These are phyloP conservation scores for Stigmatopora argus DNA, from an alignment of 2,113 vertebrate genomes.

Conservation along the genomic window DNA sequence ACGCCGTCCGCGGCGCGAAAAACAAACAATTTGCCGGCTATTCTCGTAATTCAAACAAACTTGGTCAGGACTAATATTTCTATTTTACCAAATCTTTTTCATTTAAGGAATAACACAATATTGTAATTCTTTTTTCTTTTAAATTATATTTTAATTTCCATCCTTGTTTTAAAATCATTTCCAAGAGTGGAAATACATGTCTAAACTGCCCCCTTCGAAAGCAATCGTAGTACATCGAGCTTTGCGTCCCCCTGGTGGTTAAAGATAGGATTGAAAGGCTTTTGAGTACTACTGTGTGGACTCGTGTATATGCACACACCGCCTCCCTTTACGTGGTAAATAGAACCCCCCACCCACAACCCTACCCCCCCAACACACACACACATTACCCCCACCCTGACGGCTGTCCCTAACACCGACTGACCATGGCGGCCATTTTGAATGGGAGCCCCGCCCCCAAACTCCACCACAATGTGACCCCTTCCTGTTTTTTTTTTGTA, in stretches of 20 bases:
- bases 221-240: too few relatives aligned
- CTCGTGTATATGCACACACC: slow-evolving; percentile 5
- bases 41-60: too few relatives aligned
- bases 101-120: too few relatives aligned
- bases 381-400: neutral
- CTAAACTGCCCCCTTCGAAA: too few relatives aligned
- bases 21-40: too few relatives aligned
- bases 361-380: neutral
- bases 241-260: neutral
- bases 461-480: neutral
- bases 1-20: too few relatives aligned
- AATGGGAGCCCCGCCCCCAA: neutral
- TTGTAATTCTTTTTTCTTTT: too few relatives aligned
- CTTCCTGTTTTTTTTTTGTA: neutral
- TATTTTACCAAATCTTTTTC: too few relatives aligned
- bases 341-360: slow-evolving; percentile 24
- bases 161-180: too few relatives aligned
- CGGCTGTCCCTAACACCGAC: slow-evolving; percentile 13
- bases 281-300: neutral
- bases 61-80: too few relatives aligned
- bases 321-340: slow-evolving; percentile 29
- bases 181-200: too few relatives aligned
- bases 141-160: too few relatives aligned
- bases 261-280: neutral
- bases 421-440: slow-evolving; percentile 24